Conservation (phyloP, 2,888 invertebrate species). For the Drosophila anceps region DNA sequence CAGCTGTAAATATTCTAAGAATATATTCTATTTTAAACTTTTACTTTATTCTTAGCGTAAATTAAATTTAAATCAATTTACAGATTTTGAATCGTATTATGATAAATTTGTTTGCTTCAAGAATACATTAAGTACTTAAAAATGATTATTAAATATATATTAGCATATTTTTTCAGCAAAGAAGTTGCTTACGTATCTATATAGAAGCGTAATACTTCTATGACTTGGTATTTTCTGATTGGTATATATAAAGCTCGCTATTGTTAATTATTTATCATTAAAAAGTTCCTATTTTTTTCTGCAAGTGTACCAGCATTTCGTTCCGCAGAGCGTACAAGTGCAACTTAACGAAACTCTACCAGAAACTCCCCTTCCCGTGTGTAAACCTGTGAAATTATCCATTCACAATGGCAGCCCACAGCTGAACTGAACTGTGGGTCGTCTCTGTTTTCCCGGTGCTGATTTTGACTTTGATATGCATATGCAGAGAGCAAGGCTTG, state of each 20-base stretch:
- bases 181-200: too few relatives aligned
- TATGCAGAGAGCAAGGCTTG: conserved; percentile 43
- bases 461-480: conserved; percentile 80
- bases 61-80: too few relatives aligned
- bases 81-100: too few relatives aligned
- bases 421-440: conserved; percentile 42
- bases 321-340: conserved; percentile 37
- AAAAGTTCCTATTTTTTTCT: background rate
- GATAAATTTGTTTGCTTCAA: too few relatives aligned
- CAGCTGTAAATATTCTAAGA: too few relatives aligned
- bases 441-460: conserved; percentile 56
- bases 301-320: background rate
- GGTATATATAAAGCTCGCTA: too few relatives aligned
- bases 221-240: too few relatives aligned
- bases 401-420: conserved; percentile 47
- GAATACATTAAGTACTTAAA: too few relatives aligned
- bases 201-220: too few relatives aligned
- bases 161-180: too few relatives aligned
- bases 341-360: conserved; percentile 36
- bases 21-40: too few relatives aligned
- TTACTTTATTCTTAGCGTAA: background rate
- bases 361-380: conserved; percentile 24
- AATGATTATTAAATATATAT: too few relatives aligned
- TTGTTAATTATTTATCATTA: background rate
- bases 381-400: conserved; percentile 63